Base-by-base conservation (phyloP, 2,888 invertebrate genomes). In the Mycalesis mineus region DNA sequence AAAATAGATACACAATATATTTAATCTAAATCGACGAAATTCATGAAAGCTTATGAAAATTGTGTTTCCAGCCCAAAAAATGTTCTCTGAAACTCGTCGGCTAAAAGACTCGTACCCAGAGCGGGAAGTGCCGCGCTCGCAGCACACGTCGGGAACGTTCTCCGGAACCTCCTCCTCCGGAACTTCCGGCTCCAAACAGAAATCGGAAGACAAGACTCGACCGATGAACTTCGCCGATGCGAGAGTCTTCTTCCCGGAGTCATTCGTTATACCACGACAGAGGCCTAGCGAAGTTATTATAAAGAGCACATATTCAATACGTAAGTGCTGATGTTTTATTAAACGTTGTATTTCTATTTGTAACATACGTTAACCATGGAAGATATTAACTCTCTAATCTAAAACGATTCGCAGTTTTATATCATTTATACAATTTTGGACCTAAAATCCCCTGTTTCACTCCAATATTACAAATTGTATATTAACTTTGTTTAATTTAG, bases 161-260 rank as follows among this genome's bases (percentile, higher is more conserved):
- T 88, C 88, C 5, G 87, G 84, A 0, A 87, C 89, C 3, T 90
- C 90, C 0, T 90, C 90, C 0, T 89, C 90, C 0, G 89, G 89
- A 0, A 89, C 89, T 1, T 90, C 90, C 3, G 90, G 90, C 7
- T 89, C 90, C 4, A 87, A 84, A 59, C 77, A 78, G 6, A 84
- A 83, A 60, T 77, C 77, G 11, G 81, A 83, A 40, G 81, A 80
- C 64, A 73, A 75, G 69, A 80, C 74, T 68, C 70, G 89, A 47
- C 86, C 89, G 0, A 62, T 85, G 13, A 87, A 86, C 59, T 88
- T 85, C 49, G 85, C 85, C 11, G 90, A 90, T 65, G 84, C 86
- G 29, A 75, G 90, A 64, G 87, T 89, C 0, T 89, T 90, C 77
- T 89, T 90, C 57, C 90, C 90, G n/a, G 90, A 90, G 65, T 84